Base-by-base conservation (phyloP, 2,797 vertebrate genomes). In the Eulemur albifrons region DNA sequence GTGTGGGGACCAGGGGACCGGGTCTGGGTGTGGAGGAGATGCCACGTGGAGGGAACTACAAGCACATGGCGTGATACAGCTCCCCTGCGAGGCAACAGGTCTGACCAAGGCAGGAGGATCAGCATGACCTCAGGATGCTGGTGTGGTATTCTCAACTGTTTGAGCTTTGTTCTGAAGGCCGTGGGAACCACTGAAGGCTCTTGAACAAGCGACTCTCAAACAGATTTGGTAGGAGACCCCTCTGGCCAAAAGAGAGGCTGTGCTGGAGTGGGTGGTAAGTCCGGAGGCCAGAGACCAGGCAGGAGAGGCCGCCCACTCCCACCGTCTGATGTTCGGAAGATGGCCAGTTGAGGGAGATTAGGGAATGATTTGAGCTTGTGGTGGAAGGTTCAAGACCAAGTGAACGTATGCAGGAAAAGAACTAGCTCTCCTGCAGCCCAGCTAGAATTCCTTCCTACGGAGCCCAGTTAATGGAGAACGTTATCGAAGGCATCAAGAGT, bases 31-130 rank as follows among this genome's bases (percentile, higher is more conserved):
- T 13, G 20, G 27, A 12, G 20, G 15, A 2, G 0, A 32, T 5
- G 18, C 27, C 6, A 12, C 25, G 2, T 4, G 15, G 15, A 43
- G 32, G 25, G 61, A 35, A 7, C 52, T 43, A 5, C 0, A 23
- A 52, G 27, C 30, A 13, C 5, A 11, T 3, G 14, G 10, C 3
- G 0, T 0, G 6, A 23, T 10, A 59, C 5, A 8, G 54, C 54
- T 57, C 27, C 70, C 11, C 0, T 10, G 14, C 5, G 9, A 50
- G 67, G 38, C 0, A 7, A 30, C 13, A 57, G 54, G 54, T 45
- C 57, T 40, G 17, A 32, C 23, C 32, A 50, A 52, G 1, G 11
- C 15, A 9, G 2, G 10, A 13, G 23, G 9, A 10, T 23, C 32
- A 30, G 32, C 2, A 25, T 23, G 30, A 9, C 20, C 15, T 15